These are phyloP conservation scores for Leptopilina clavipes DNA, from an alignment of 1,140 invertebrate species.

Conservation along the genomic window DNA sequence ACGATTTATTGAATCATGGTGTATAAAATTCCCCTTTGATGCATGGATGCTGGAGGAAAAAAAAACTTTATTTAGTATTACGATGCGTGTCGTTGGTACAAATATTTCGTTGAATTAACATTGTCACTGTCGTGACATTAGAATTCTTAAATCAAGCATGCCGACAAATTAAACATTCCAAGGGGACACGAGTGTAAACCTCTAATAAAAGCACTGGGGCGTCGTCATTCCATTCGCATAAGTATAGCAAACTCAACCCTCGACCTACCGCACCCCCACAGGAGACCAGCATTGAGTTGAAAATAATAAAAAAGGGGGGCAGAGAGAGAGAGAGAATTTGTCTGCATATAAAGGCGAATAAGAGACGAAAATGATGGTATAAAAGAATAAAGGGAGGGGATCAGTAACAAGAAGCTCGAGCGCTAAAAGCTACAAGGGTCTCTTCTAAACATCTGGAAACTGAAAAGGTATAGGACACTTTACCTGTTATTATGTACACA, in stretches of 20 bases:
- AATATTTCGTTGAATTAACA: constrained; percentile 22
- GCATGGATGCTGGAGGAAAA: not conserved
- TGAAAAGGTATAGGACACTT: constrained; percentile 12
- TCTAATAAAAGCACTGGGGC: constrained; percentile 41
- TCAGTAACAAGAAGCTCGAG: not conserved
- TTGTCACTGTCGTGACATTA: constrained; percentile 19
- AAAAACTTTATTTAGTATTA: not conserved
- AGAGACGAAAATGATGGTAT: not conserved
- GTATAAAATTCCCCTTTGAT: not conserved
- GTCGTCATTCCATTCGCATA: constrained; percentile 40
- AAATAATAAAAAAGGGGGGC: not conserved
- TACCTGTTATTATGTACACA: constrained; percentile 29
- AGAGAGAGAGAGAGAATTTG: not conserved
- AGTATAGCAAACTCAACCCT: constrained; percentile 28
- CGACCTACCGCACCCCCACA: constrained; percentile 29
- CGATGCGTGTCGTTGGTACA: not conserved
- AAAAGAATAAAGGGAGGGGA: constrained; percentile 4
- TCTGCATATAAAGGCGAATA: constrained; percentile 11
- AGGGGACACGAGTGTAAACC: constrained; percentile 36
- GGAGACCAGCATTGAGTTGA: constrained; percentile 19
- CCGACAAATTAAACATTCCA: constrained; percentile 24
- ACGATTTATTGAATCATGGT: not conserved
- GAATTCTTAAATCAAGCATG: constrained; percentile 33
- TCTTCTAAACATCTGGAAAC: constrained; percentile 26
- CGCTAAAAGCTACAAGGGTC: not conserved